Conservation (phyloP, 35 echinoderm and acorn worm genomes). For the Hemicentrotus pulcherrimus region DNA sequence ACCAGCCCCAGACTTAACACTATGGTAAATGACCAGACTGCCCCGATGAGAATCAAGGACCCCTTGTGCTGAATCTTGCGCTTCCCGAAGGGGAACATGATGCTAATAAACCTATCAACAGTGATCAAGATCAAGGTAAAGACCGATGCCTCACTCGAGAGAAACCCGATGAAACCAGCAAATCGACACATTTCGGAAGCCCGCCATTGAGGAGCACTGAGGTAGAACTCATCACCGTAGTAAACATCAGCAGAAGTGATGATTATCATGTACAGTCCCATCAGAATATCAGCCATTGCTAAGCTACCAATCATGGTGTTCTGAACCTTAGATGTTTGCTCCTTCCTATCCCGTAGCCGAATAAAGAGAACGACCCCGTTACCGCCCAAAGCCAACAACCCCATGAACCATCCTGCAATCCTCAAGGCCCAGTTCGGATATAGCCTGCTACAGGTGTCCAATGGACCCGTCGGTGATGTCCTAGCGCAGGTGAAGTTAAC, state of each 20-base stretch:
- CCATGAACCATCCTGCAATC: constrained; percentile 28
- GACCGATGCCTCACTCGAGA: constrained; percentile 89
- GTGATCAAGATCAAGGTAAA: constrained; percentile 82
- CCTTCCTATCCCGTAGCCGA: constrained; percentile 42
- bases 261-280: constrained; percentile 74
- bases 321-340: constrained; percentile 15
- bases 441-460: constrained; percentile 57
- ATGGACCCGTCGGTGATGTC: constrained; percentile 21
- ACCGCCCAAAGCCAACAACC: constrained; percentile 6
- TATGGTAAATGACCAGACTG: constrained; percentile 34
- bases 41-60: background rate
- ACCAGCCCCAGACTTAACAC: background rate
- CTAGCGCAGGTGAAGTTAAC: constrained; percentile 26
- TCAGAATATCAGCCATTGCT: constrained; percentile 69
- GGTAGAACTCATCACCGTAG: constrained; percentile 60
- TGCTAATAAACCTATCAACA: constrained; percentile 80
- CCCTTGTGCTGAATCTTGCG: background rate
- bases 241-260: constrained; percentile 63
- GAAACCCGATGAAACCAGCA: constrained; percentile 66
- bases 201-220: constrained; percentile 55
- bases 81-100: constrained; percentile 71
- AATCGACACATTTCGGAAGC: constrained; percentile 47
- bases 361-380: constrained; percentile 28
- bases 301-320: constrained; percentile 55
- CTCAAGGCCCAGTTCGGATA: background rate